Percentiles rank a stretch among this genome's conserved stretches.
phyloP scores from a whole-genome alignment of 2,113 vertebrate species.

The Alligator mississippiensis region DNA sequence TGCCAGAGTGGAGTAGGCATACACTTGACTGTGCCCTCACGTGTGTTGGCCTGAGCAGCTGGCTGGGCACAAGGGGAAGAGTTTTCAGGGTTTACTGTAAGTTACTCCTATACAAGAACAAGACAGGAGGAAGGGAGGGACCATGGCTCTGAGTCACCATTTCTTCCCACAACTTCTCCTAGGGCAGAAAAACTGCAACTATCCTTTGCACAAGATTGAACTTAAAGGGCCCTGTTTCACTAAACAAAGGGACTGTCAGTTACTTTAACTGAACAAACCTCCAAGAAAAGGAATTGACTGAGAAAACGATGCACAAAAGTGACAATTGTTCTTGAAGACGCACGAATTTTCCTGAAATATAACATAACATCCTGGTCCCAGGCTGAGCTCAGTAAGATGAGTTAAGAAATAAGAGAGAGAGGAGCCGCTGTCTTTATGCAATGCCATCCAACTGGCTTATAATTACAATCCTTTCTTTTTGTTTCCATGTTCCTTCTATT shows the following conservation, averaged over 20 bases:
- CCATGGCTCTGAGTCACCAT: not conserved
- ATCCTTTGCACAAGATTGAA: not conserved
- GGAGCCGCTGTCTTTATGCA: not conserved
- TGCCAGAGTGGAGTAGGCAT: too few relatives aligned
- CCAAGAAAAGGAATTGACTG: not conserved
- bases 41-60: not conserved
- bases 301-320: not conserved
- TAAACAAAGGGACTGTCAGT: not conserved
- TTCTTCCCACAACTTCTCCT: not conserved
- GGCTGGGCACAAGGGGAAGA: not conserved
- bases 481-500: not conserved
- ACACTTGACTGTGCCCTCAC: not conserved
- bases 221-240: not conserved
- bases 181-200: not conserved
- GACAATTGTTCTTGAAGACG: not conserved
- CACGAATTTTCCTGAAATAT: not conserved
- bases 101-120: not conserved
- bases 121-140: not conserved
- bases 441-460: not conserved
- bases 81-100: not conserved
- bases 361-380: not conserved
- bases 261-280: not conserved
- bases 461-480: constrained; percentile 23
- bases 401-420: not conserved
- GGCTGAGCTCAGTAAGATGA: not conserved